phyloP scores from a whole-genome alignment of 2,888 invertebrate genomes.

The Entomobrya proxima region DNA sequence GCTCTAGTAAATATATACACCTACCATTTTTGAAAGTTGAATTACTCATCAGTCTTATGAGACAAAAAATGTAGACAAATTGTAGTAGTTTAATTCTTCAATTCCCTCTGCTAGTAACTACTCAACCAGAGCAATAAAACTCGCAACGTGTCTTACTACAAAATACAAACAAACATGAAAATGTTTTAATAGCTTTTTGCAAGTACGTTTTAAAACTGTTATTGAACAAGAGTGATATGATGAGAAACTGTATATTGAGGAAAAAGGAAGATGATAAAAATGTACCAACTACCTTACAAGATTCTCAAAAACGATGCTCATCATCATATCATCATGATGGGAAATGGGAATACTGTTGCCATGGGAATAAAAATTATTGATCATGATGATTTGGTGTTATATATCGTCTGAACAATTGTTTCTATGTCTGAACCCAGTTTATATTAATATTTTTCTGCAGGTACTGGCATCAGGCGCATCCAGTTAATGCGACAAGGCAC shows the following conservation, averaged over 20 bases:
- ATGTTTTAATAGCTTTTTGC: background rate
- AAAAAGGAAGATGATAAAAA: constrained; percentile 16
- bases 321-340: too few relatives aligned
- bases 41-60: background rate
- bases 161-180: background rate
- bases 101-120: too few relatives aligned
- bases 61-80: background rate
- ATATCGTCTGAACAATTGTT: background rate
- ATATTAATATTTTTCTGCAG: background rate
- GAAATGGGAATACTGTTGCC: too few relatives aligned
- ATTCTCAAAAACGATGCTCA: too few relatives aligned
- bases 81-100: too few relatives aligned
- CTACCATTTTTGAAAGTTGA: constrained; percentile 7
- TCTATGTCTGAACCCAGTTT: background rate
- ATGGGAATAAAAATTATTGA: too few relatives aligned
- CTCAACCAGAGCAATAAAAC: too few relatives aligned
- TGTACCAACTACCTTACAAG: too few relatives aligned
- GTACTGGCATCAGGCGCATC: constrained; percentile 57
- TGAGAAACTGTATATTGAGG: background rate
- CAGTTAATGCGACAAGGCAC: constrained; percentile 44
- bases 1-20: background rate
- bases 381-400: too few relatives aligned
- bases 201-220: background rate
- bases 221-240: background rate
- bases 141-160: too few relatives aligned